A percentile compares a stretch with the other conserved stretches of the same genome.
phyloP scores from a whole-genome alignment of 2,888 invertebrate species.

The Lycophotia porphyrea region DNA sequence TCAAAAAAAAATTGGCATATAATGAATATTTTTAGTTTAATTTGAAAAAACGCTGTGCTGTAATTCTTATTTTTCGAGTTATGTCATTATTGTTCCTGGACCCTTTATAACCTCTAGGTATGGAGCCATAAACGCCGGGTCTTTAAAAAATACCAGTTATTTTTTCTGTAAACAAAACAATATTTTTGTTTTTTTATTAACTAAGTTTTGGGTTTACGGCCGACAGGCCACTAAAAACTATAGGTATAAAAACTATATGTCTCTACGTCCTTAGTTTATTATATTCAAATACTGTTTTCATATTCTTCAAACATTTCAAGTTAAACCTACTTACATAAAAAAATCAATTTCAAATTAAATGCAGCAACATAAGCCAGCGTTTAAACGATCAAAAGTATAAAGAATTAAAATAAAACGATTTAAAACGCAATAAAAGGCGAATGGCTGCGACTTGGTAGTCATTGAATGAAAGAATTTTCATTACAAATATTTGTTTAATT shows the following conservation, averaged over 20 bases:
- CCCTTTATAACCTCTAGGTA: no score
- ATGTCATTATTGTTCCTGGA: no score
- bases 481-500: slow-evolving; percentile 56
- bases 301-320: neutral
- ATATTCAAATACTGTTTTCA: neutral
- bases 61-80: no score
- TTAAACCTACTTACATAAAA: slow-evolving; percentile 8
- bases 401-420: slow-evolving; percentile 19
- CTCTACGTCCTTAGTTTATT: neutral
- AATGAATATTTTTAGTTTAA: no score
- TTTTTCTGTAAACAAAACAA: no score
- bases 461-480: slow-evolving; percentile 31
- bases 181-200: no score
- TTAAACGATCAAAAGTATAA: slow-evolving; percentile 6
- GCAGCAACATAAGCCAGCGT: neutral
- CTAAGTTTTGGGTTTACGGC: neutral
- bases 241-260: neutral
- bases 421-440: slow-evolving; percentile 45
- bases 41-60: no score
- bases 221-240: neutral
- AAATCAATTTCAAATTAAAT: slow-evolving; percentile 9
- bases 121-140: no score
- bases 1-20: no score
- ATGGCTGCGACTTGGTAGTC: neutral
- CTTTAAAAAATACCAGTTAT: neutral